Evolutionary conservation across 2,113 vertebrate species (phyloP), one percentile per base, ranked within the genome.

Genomic region (Actinemys pallida): DNA sequence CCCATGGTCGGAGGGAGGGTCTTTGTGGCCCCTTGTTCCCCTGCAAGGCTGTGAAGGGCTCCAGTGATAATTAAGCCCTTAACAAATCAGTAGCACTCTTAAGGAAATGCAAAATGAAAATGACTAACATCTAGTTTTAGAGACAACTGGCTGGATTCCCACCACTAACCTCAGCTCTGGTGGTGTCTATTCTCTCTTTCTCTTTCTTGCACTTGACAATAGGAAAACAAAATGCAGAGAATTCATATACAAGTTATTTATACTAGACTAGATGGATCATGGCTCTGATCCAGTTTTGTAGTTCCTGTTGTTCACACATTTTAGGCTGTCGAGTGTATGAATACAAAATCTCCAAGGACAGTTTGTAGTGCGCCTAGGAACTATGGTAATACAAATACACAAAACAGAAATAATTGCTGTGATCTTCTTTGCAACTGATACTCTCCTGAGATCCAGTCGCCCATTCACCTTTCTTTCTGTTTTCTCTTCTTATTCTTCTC

Each of bases 1-100:
- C 6, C n/a, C 35, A 72, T 2, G 6, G 65, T 9, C 0, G 19
- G 4, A 20, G 8, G 17, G 17, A 22, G n/a, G 35, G 8, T 72
- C 31, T 20, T 72, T 39, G 19, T 72, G n/a, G 35, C 6, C 19
- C n/a, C 65, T 39, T 35, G 14, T 27, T 59, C 9, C 65, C 65
- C 19, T 39, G 17, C 65, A 72, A 39, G 65, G 19, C 65, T 17
- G 5, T 72, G 35, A 72, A 39, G n/a, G n/a, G 35, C 17, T 72
- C 11, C n/a, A 72, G 19, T 72, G n/a, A 72, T 39, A 72, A 72
- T 39, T 39, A 35, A 72, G 8, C n/a, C 16, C 17, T 69, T n/a
- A 69, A 69, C 17, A 72, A 35, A n/a, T 39, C 65, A 72, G 35
- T 59, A 27, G 27, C 12, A 29, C 5, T 59, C 27, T 59, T 59